Base-by-base conservation (phyloP, 53 echinoderm and acorn worm genomes). In the Echinometra lucunter region DNA sequence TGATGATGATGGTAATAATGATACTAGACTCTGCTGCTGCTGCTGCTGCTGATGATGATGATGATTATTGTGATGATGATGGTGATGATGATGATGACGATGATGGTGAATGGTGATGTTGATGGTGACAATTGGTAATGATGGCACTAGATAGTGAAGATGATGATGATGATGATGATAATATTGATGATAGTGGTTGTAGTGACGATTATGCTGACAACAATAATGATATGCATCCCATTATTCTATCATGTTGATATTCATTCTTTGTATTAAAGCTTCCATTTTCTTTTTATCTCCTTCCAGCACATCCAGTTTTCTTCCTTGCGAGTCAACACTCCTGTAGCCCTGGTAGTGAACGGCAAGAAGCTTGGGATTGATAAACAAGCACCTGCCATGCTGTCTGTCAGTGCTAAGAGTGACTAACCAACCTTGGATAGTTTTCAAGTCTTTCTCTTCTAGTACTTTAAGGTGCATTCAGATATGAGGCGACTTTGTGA, bases 321-420 rank as follows among this genome's bases (percentile, higher is more conserved):
- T 93, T 95, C 96, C 88, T 87, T 99, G 47, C 55, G 99, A 44
- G 99, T 99, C 56, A 95, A 96, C 66, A 97, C 99, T 4, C 99
- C 99, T 35, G 95, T 99, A 58, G 97, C 95, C n/a, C 94, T 99
- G 89, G 99, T 99, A 4, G 98, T 99, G 40, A 99, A 99, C 90
- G 97, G 98, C 4, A 98, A 97, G 96, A 99, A 99, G 38, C 95
- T 98, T 37, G 98, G 98, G 9, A 70, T 98, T 28, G 99, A 99
- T 82, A 99, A 99, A 40, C 99, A 99, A 88, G 98, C 99, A 0
- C 99, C 98, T 0, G 96, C 96, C n/a, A 95, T 95, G 47, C 58
- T 98, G 42, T 95, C 98, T 4, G 95, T 99, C 42, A 96, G 95
- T 55, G 95, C 99, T 25, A 98, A 98, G 95, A 97, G 99, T 87